Conservation (phyloP, 2,888 invertebrate genomes). For the Catocala fraxini region DNA sequence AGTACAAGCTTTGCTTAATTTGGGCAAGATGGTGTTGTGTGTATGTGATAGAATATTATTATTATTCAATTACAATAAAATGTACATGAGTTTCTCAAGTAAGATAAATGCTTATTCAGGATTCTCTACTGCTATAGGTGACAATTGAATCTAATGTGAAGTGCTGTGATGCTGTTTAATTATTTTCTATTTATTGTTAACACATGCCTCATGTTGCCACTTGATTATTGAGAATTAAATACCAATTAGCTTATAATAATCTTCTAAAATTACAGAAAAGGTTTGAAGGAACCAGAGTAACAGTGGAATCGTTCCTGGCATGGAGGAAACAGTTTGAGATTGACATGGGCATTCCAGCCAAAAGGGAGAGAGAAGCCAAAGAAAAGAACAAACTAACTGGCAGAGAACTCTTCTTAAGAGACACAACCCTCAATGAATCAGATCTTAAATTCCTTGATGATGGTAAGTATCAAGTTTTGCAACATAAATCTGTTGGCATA, state of each 20-base stretch:
- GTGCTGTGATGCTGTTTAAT: no score
- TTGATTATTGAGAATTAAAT: neutral
- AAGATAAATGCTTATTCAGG: no score
- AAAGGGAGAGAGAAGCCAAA: slow-evolving; percentile 90
- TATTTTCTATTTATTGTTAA: no score
- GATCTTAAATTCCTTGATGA: slow-evolving; percentile 98
- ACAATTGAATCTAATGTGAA: no score
- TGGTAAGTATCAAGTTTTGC: slow-evolving; percentile 79
- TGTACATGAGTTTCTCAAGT: no score
- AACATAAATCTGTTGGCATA: neutral
- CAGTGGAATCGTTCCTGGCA: slow-evolving; percentile 97
- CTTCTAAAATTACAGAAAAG: slow-evolving; percentile 89
- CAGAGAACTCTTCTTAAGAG: slow-evolving; percentile 96
- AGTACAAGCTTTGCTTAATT: no score
- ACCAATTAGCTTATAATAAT: neutral
- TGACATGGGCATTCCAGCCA: slow-evolving; percentile 93
- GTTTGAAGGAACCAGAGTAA: slow-evolving; percentile 98
- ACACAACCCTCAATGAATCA: slow-evolving; percentile 97
- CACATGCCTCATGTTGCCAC: no score
- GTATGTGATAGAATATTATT: no score
- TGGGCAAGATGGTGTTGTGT: no score
- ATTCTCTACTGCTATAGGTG: no score
- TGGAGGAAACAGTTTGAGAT: slow-evolving; percentile 98
- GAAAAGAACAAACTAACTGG: slow-evolving; percentile 96
- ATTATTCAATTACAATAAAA: no score